A percentile compares a stretch with the other conserved stretches of the same genome.
These are phyloP conservation scores for Anthopleura sola DNA, from an alignment of 64 coral and sea anemone species.

Conservation along the genomic window DNA sequence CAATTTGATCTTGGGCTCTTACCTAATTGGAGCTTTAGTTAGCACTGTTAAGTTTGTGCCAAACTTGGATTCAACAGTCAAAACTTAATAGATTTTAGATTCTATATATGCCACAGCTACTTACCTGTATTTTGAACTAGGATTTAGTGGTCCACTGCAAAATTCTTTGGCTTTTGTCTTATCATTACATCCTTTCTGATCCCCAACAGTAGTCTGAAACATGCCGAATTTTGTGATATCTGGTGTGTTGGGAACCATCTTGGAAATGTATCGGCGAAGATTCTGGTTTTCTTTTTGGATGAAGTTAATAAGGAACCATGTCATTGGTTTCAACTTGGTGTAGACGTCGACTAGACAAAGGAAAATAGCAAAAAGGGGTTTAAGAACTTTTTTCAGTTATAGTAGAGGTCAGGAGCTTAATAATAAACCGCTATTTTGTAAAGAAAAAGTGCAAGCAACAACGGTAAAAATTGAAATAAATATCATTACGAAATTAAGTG, in stretches of 20 bases:
- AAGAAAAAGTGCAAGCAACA: no score
- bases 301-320: conserved; percentile 53
- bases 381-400: no score
- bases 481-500: no score
- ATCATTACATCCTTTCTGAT: conserved; percentile 39
- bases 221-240: conserved; percentile 12
- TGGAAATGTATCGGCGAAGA: conserved; percentile 52
- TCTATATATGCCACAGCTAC: no score
- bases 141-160: conserved; percentile 64
- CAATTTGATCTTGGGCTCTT: no score
- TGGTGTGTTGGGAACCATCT: conserved; percentile 28
- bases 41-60: no score
- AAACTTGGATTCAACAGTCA: no score
- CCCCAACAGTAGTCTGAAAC: conserved; percentile 43
- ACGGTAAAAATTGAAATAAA: no score
- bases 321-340: conserved; percentile 43
- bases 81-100: no score
- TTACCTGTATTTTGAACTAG: conserved; percentile 71
- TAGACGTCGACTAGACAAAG: conserved; percentile 43
- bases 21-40: no score
- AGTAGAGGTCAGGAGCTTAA: no score
- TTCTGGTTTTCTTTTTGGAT: conserved; percentile 18
- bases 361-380: background rate
- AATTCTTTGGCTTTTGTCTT: conserved; percentile 28
- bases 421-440: no score